Base-by-base conservation (phyloP, 2,888 invertebrate species). In the Tachina fera region DNA sequence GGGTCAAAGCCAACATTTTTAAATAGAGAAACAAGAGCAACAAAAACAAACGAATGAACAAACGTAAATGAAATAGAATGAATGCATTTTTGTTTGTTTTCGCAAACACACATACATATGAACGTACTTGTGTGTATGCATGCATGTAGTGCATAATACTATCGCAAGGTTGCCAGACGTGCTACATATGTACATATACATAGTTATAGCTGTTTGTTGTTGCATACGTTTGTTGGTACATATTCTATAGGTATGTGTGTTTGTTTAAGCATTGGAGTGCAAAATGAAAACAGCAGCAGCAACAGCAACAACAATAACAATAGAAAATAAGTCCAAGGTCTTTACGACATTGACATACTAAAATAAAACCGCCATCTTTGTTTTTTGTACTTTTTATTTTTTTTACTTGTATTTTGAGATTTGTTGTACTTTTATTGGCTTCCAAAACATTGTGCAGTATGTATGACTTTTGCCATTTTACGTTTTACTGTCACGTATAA, bases 1-100 rank as follows among this genome's bases (percentile, higher is more conserved):
- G 87, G 91, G 91, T 91, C 91, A 91, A 91, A 90, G 91, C 91
- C 91, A 91, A 88, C 88, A 19, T 74, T 71, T 58, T 68, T 71
- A 71, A 79, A 79, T 79, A 84, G 72, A 76, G 65, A 78, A 58
- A 60, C 81, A 82, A 86, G 79, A 87, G 67, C 83, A 77, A 53
- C 75, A 84, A 68, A 43, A 71, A 45, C 49, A 74, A 81, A 49
- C 67, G 68, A 63, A 74, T 67, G 14, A 60, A 61, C n/a, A 49
- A 67, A 45, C 49, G 60, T 53, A 85, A 85, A 82, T 82, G 75
- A 76, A 80, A 77, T 85, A 85, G 84, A 81, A 77, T 84, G 61
- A 80, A 79, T 81, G 83, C 74, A 82, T 77, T 85, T 72, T 61
- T 16, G 16, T 79, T 68, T 67, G 41, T 72, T 67, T 79, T 70